Evolutionary conservation across 1,140 invertebrate genomes (phyloP).

Genomic region (Aphelinus atriplicis): DNA sequence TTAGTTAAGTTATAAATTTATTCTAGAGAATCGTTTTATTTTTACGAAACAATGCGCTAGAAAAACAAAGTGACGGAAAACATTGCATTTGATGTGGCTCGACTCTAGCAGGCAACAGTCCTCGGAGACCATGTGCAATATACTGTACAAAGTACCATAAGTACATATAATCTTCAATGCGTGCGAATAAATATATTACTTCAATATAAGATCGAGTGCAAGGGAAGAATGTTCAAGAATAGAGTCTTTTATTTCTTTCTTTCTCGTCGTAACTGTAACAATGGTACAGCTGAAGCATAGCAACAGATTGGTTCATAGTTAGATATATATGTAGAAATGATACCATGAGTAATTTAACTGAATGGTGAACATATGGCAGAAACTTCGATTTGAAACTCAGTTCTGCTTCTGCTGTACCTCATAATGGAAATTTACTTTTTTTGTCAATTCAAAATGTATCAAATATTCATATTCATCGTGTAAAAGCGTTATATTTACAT

Average conservation of each 20-base stretch:
- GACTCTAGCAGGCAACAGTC: constrained; percentile 27
- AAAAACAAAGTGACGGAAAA: no score
- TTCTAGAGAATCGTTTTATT: no score
- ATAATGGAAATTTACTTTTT: neutral
- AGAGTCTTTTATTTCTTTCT: constrained; percentile 39
- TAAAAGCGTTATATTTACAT: constrained; percentile 24
- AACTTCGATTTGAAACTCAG: no score
- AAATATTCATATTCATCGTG: neutral
- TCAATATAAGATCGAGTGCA: neutral
- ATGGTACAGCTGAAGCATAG: constrained; percentile 14
- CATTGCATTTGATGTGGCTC: no score
- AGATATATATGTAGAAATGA: no score
- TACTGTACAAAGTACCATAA: constrained; percentile 64
- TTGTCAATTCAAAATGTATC: constrained; percentile 5
- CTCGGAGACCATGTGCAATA: constrained; percentile 63
- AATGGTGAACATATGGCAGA: no score
- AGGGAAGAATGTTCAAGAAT: constrained; percentile 6
- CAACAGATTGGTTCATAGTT: no score
- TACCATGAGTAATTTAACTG: no score
- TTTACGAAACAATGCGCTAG: no score
- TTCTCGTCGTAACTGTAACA: constrained; percentile 32
- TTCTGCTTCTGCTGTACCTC: constrained; percentile 11
- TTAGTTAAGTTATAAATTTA: no score
- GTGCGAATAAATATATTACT: constrained; percentile 38
- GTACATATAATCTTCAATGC: constrained; percentile 49